Conservation (phyloP, 2,113 vertebrate species). For the Serinus canaria region DNA sequence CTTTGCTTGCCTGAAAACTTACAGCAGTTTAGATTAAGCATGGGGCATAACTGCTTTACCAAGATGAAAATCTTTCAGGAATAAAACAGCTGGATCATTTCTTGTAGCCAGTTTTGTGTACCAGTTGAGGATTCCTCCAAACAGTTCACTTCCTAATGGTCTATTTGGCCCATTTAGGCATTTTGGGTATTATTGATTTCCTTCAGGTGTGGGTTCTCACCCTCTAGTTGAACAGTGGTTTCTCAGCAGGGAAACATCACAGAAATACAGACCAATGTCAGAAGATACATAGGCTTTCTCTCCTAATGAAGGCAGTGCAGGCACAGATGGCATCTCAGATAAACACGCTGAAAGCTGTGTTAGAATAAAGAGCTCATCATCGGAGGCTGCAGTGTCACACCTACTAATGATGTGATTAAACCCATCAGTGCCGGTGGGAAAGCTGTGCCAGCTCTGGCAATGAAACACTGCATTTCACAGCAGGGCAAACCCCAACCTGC, state of each 20-base stretch:
- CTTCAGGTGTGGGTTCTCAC: neutral
- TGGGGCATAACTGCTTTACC: neutral
- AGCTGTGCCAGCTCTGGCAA: neutral
- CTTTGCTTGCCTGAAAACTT: neutral
- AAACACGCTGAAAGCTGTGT: neutral
- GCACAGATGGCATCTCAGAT: slow-evolving; percentile 51
- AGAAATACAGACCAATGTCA: neutral
- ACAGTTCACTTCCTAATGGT: neutral
- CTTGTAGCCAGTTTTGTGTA: neutral
- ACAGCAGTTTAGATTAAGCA: neutral
- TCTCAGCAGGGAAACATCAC: slow-evolving; percentile 25
- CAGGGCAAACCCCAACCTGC: neutral
- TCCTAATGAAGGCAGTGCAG: slow-evolving; percentile 27
- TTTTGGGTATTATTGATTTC: neutral
- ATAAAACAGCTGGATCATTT: neutral
- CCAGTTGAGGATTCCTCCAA: neutral
- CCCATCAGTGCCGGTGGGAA: slow-evolving; percentile 17
- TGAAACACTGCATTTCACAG: neutral
- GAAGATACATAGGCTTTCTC: neutral
- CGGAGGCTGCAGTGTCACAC: slow-evolving; percentile 26
- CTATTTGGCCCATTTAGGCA: neutral
- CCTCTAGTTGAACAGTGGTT: neutral
- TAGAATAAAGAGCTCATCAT: slow-evolving; percentile 54
- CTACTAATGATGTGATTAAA: slow-evolving; percentile 61
- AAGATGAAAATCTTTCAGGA: neutral